A percentile compares a stretch with the other conserved stretches of the same genome.
These are phyloP conservation scores for Herpetotheres cachinnans DNA, from an alignment of 2,113 vertebrate genomes.

Conservation along the genomic window DNA sequence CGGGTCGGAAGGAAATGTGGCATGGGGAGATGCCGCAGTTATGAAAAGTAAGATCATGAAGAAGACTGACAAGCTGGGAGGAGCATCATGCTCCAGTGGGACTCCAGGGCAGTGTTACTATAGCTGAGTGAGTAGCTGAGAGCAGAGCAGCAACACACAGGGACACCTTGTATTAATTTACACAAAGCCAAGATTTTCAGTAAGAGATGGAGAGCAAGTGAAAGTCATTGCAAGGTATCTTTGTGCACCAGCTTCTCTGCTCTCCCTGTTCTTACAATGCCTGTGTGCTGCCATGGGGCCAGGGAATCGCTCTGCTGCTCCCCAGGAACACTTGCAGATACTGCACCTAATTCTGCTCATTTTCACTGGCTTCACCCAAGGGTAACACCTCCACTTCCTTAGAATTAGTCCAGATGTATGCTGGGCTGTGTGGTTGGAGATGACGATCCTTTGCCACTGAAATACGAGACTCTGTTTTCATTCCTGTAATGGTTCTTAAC, in stretches of 20 bases:
- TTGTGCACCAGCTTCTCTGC: background rate
- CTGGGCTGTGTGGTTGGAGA: background rate
- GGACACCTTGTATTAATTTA: background rate
- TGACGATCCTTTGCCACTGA: background rate
- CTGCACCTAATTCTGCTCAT: background rate
- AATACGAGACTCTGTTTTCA: background rate
- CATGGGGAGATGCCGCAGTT: background rate
- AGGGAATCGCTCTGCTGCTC: background rate
- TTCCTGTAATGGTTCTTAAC: background rate
- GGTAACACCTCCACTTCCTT: background rate
- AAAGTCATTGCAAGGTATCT: background rate
- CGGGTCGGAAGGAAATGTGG: background rate
- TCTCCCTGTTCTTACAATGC: rapidly evolving
- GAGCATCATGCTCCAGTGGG: background rate
- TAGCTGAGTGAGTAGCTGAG: background rate
- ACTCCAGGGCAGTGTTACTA: background rate
- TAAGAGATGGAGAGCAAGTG: background rate
- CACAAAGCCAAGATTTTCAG: background rate
- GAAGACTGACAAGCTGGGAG: background rate
- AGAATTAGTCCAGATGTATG: background rate
- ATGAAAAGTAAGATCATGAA: background rate
- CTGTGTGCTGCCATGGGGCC: background rate
- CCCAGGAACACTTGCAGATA: background rate
- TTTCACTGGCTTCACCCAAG: background rate
- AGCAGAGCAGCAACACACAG: background rate